Evolutionary conservation across 2,113 vertebrate species (phyloP), one percentile per base, ranked within the genome.

Genomic region (Myodes glareolus): DNA sequence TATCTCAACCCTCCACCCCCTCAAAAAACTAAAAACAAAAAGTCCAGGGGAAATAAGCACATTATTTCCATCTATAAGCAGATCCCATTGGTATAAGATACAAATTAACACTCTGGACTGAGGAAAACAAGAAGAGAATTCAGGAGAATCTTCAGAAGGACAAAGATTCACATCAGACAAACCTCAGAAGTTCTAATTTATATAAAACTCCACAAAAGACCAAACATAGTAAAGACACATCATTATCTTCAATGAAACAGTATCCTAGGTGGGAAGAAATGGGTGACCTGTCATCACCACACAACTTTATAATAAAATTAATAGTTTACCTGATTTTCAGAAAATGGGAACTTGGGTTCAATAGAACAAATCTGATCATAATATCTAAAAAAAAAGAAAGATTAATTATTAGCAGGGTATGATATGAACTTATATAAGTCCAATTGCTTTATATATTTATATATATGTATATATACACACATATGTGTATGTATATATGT

Each of bases 291-390:
- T 23, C 42, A 87, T 45, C 72, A 85, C 47, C 25, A 95, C 36
- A 50, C 65, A 95, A 55, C 27, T 88, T 96, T 76, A 78, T 95
- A 96, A 94, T 45, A 95, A 94, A 96, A 96, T 65, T 61, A 96
- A 63, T 88, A 3, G 93, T 98, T 98, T 99, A 99, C 99, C 99
- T 99, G 99, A 98, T 99, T 99, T 98, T 99, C 99, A 97, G 99
- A 99, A 98, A 99, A 99, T 78, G 99, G 99, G 97, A 99, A 99
- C 98, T 99, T 99, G 76, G 99, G 99, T 97, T 99, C 99, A 75
- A 99, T 99, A 63, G 99, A 97, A 98, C 99, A 99, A 75, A 99
- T 99, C 67, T 99, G 99, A 98, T 99, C 99, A 96, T 99, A 99
- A 96, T 99, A 99, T 98, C 99, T 99, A 98, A 4, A 97, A 63